Percentiles rank a stretch among this genome's conserved stretches.
Conservation (phyloP, 37 sponge, comb jelly and placozoan genomes). For the Bolinopsis microptera region DNA sequence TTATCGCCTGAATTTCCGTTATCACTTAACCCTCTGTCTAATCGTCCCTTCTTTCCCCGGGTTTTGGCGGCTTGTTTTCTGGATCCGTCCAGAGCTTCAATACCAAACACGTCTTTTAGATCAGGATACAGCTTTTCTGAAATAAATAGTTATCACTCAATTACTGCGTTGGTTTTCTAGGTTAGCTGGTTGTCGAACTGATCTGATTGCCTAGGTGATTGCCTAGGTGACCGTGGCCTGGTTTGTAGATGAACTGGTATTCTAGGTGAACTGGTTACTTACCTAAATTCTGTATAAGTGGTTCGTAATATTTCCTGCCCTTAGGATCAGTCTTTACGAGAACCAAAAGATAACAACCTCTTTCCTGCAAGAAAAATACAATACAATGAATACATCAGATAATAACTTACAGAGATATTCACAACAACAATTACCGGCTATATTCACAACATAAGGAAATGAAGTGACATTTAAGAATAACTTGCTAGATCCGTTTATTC, state of each 20-base stretch:
- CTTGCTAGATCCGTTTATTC: too few relatives aligned
- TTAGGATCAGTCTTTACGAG: slow-evolving; percentile 57
- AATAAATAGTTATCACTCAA: neutral
- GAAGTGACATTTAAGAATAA: too few relatives aligned
- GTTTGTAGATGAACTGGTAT: neutral
- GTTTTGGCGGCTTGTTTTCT: neutral
- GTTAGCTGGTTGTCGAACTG: neutral
- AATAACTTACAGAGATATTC: too few relatives aligned
- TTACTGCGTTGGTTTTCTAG: neutral
- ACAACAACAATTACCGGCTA: too few relatives aligned
- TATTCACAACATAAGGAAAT: too few relatives aligned
- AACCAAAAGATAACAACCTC: slow-evolving; percentile 28
- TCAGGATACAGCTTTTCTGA: slow-evolving; percentile 14
- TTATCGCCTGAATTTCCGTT: neutral
- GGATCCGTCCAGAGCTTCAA: slow-evolving; percentile 41
- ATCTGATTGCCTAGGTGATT: neutral
- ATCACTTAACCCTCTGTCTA: neutral
- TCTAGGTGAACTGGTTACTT: neutral
- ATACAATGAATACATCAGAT: too few relatives aligned
- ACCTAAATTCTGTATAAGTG: slow-evolving; percentile 39
- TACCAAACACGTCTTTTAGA: slow-evolving; percentile 37
- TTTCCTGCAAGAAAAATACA: neutral
- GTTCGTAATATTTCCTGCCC: slow-evolving; percentile 64
- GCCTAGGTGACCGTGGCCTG: neutral
- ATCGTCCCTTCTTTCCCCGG: neutral